phyloP scores from a whole-genome alignment of 2,888 invertebrate species.

The Thysanoteuthis rhombus region DNA sequence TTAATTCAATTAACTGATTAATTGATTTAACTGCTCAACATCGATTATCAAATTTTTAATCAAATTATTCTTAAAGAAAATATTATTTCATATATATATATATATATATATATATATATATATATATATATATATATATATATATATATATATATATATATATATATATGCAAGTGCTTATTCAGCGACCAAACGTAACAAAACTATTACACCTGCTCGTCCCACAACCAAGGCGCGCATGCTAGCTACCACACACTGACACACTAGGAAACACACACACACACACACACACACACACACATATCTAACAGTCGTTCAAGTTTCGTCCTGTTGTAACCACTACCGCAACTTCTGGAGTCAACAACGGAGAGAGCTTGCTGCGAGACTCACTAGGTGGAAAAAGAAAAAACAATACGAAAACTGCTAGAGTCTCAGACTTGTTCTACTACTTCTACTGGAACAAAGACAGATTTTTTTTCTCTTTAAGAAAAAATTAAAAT shows the following conservation, averaged over 20 bases:
- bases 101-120: no score
- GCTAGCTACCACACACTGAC: neutral
- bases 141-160: no score
- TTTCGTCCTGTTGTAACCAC: neutral
- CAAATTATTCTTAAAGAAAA: no score
- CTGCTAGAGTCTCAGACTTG: neutral
- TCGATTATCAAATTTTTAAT: no score
- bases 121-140: no score
- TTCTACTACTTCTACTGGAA: neutral
- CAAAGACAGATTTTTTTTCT: neutral
- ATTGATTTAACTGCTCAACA: no score
- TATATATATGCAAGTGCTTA: neutral
- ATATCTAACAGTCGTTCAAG: neutral
- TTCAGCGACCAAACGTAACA: neutral
- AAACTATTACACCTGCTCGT: neutral
- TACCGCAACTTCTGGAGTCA: neutral
- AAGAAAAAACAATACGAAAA: neutral
- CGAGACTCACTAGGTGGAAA: no score
- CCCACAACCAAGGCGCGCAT: neutral
- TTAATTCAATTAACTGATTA: no score
- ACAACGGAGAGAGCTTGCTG: no score
- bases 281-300: neutral
- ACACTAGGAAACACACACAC: neutral
- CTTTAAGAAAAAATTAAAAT: neutral
- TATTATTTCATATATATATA: no score